phyloP scores from a whole-genome alignment of 1,140 invertebrate species.

The Philopotamus ludificatus region DNA sequence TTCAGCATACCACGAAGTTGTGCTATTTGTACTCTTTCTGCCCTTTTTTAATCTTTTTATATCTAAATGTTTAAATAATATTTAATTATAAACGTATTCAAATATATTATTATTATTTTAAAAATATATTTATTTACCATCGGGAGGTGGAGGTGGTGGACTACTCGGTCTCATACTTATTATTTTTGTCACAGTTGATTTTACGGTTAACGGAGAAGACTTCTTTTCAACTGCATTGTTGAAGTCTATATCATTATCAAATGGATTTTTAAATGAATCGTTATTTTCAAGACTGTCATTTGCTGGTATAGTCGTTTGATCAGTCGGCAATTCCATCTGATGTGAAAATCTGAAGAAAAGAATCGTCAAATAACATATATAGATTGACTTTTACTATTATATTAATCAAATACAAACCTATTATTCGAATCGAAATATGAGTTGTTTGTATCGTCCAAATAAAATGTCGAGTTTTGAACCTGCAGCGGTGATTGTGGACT shows the following conservation, averaged over 20 bases:
- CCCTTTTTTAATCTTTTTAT: conserved; percentile 26
- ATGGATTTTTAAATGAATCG: no score
- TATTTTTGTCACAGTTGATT: not conserved
- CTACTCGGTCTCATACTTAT: conserved; percentile 38
- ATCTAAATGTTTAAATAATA: conserved; percentile 5
- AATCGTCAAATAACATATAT: no score
- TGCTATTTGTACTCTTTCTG: conserved; percentile 39
- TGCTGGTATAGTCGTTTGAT: no score
- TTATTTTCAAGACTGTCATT: no score
- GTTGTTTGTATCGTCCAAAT: conserved; percentile 54
- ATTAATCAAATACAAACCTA: not conserved
- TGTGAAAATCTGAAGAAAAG: no score
- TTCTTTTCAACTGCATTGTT: no score
- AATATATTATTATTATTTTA: no score
- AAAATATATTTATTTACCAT: conserved; percentile 35
- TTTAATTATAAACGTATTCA: not conserved
- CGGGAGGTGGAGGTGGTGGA: conserved; percentile 48
- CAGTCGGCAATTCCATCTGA: no score
- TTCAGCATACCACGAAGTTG: conserved; percentile 57
- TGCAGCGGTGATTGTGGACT: conserved; percentile 51
- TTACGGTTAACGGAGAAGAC: no score
- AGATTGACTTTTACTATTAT: no score
- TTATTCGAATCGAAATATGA: not conserved
- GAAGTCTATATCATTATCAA: no score
- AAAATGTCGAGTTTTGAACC: conserved; percentile 65